Evolutionary conservation across 2,113 vertebrate genomes (phyloP).

Genomic region (Alectura lathami): DNA sequence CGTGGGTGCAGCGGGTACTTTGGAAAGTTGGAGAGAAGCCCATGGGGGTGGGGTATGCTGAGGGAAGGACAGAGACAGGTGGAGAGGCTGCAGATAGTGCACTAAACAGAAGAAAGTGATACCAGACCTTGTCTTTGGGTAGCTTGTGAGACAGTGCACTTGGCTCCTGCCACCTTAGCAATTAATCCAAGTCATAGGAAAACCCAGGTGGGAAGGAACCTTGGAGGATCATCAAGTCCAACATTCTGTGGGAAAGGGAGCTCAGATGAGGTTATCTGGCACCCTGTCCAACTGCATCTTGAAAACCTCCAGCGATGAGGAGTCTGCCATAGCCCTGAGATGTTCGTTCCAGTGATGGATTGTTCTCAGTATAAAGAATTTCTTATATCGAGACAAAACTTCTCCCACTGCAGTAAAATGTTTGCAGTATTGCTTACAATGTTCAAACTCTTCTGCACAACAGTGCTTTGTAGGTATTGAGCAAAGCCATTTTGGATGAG

Average conservation of each 20-base stretch:
- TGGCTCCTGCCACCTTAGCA: neutral
- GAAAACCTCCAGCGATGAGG: neutral
- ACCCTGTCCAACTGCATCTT: neutral
- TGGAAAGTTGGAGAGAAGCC: neutral
- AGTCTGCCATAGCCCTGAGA: no score
- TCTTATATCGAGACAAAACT: neutral
- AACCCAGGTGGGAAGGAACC: neutral
- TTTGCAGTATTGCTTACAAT: neutral
- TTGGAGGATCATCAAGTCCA: neutral
- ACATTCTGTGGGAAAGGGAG: neutral
- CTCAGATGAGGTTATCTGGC: neutral
- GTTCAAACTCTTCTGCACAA: neutral
- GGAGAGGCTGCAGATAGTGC: neutral
- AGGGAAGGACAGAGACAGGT: conserved; percentile 17
- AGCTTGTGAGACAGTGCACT: neutral
- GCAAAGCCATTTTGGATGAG: neutral
- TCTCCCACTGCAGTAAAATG: neutral
- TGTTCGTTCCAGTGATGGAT: neutral
- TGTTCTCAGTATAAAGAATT: neutral
- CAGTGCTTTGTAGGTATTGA: neutral
- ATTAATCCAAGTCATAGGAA: neutral
- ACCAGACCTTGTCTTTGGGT: neutral
- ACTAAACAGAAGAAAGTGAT: neutral
- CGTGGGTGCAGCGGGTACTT: neutral
- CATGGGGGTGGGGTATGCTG: rapidly evolving